These are phyloP conservation scores for Nymphalis polychloros DNA, from an alignment of 2,888 invertebrate genomes.

Conservation along the genomic window DNA sequence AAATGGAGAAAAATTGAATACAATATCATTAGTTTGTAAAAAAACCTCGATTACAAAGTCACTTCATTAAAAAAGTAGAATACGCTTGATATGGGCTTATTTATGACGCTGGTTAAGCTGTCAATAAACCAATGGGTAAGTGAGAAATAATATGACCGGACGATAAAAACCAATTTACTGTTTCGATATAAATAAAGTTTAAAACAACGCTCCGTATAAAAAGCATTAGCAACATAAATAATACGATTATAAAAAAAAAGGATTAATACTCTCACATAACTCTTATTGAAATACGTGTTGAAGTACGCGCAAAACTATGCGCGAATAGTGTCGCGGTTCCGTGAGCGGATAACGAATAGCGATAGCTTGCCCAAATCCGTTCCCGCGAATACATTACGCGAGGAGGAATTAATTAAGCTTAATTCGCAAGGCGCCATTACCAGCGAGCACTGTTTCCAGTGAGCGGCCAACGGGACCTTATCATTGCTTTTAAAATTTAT, in stretches of 20 bases:
- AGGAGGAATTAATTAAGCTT: constrained; percentile 70
- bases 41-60: constrained; percentile 23
- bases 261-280: not conserved
- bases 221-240: not conserved
- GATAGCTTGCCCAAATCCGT: constrained; percentile 43
- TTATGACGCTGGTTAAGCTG: constrained; percentile 27
- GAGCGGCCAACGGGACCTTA: constrained; percentile 70
- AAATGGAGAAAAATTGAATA: not conserved
- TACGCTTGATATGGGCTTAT: constrained; percentile 11
- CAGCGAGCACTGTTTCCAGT: constrained; percentile 53
- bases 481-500: constrained; percentile 75
- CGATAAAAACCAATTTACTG: constrained; percentile 20
- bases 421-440: constrained; percentile 67
- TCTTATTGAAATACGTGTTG: not conserved
- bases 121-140: constrained; percentile 24
- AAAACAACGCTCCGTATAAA: constrained; percentile 18
- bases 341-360: constrained; percentile 30
- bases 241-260: not conserved
- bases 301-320: constrained; percentile 20
- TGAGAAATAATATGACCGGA: constrained; percentile 24
- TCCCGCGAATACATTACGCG: constrained; percentile 43
- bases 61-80: constrained; percentile 27
- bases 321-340: constrained; percentile 20
- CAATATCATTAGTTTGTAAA: not conserved
- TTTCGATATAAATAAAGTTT: constrained; percentile 18